phyloP scores from a whole-genome alignment of 30 jellyfish, hydroid and myxozoan genomes.

The Aurelia aurita complex sp. Pacific region DNA sequence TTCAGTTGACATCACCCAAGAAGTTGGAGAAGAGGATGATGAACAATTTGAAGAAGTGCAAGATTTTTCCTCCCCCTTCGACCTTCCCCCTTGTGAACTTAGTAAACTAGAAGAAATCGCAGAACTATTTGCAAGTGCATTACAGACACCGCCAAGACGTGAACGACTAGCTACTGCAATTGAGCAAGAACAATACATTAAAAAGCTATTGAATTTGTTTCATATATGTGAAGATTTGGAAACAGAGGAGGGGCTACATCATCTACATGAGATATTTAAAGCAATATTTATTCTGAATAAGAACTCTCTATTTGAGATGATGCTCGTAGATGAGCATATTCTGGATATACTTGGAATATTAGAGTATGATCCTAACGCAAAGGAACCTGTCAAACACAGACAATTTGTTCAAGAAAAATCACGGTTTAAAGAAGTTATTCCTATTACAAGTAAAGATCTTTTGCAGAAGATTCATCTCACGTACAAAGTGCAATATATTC shows the following conservation, averaged over 20 bases:
- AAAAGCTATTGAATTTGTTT: slow-evolving; percentile 81
- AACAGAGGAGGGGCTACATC: slow-evolving; percentile 89
- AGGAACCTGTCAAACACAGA: slow-evolving; percentile 81
- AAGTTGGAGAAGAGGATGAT: slow-evolving; percentile 83
- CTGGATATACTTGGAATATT: slow-evolving; percentile 92
- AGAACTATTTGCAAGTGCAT: slow-evolving; percentile 76
- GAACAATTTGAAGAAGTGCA: slow-evolving; percentile 85
- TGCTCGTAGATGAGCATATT: slow-evolving; percentile 83
- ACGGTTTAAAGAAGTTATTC: slow-evolving; percentile 89
- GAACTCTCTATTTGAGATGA: slow-evolving; percentile 82
- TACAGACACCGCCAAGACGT: slow-evolving; percentile 70
- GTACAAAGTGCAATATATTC: slow-evolving; percentile 89
- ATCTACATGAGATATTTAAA: slow-evolving; percentile 86
- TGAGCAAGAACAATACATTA: slow-evolving; percentile 84
- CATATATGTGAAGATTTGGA: slow-evolving; percentile 97
- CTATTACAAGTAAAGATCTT: slow-evolving; percentile 84
- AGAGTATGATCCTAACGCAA: slow-evolving; percentile 90
- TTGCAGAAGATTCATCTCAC: slow-evolving; percentile 86
- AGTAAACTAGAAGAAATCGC: slow-evolving; percentile 83
- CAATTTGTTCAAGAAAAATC: slow-evolving; percentile 77
- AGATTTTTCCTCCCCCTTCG: slow-evolving; percentile 83
- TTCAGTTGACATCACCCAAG: slow-evolving; percentile 91
- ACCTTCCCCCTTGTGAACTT: slow-evolving; percentile 90
- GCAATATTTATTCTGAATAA: slow-evolving; percentile 85
- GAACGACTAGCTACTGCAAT: slow-evolving; percentile 82